Conservation (phyloP, 2,113 vertebrate genomes). For the Erpornis zantholeuca region DNA sequence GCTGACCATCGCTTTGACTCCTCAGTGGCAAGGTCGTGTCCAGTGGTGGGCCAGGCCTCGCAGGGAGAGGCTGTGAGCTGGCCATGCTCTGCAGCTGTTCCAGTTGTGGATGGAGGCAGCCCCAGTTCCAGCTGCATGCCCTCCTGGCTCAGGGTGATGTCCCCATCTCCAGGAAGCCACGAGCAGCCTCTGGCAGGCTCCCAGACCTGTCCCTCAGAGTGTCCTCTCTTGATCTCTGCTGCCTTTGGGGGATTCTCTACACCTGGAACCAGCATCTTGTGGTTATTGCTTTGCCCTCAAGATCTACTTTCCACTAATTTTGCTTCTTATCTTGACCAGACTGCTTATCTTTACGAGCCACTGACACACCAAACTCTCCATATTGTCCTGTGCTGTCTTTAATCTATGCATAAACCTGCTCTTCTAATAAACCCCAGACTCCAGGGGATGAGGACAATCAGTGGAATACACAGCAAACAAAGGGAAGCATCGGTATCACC, state of each 20-base stretch:
- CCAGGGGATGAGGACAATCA: not conserved
- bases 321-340: not conserved
- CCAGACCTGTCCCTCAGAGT: not conserved
- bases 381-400: not conserved
- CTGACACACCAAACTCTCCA: not conserved
- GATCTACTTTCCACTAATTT: not conserved
- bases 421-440: not conserved
- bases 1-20: not conserved
- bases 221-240: not conserved
- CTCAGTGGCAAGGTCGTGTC: not conserved
- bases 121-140: not conserved
- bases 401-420: not conserved
- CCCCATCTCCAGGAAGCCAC: not conserved
- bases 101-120: not conserved
- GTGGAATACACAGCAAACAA: not conserved
- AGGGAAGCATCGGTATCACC: not conserved
- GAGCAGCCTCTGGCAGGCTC: not conserved
- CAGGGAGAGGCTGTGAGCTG: not conserved
- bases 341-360: not conserved
- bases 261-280: not conserved
- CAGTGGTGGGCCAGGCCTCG: not conserved
- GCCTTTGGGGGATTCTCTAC: not conserved
- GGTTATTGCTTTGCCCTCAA: not conserved
- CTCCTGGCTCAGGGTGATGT: not conserved
- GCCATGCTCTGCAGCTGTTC: accelerated